Conservation (phyloP, 2,113 vertebrate species). For the Ondatra zibethicus region DNA sequence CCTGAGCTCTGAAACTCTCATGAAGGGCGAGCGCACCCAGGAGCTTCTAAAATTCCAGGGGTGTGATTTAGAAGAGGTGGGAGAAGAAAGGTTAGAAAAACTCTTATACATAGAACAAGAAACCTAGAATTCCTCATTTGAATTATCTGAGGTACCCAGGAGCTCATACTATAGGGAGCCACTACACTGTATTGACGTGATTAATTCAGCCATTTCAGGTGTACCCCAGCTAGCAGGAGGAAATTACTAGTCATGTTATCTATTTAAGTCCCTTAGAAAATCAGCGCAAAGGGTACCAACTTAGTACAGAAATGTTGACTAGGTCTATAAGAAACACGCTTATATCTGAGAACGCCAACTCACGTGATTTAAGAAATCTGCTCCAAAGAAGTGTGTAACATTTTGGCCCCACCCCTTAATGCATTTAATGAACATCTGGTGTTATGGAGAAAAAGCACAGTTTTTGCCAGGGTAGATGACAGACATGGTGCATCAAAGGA, state of each 20-base stretch:
- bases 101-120: neutral
- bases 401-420: neutral
- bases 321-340: neutral
- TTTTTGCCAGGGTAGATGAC: slow-evolving; percentile 15
- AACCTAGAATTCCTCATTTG: neutral
- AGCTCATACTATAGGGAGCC: neutral
- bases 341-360: neutral
- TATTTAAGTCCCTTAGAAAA: slow-evolving; percentile 2
- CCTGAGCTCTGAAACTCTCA: neutral
- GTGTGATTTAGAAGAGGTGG: neutral
- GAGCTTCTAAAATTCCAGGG: neutral
- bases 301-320: neutral
- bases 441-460: neutral
- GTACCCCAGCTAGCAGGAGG: neutral
- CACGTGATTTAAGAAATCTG: slow-evolving; percentile 26
- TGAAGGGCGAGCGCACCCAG: neutral
- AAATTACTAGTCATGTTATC: neutral
- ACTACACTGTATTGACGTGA: neutral
- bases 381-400: neutral
- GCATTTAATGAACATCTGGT: neutral
- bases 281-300: neutral
- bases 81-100: neutral
- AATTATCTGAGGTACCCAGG: neutral
- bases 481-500: neutral
- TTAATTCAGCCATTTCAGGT: neutral